A percentile compares a stretch with the other conserved stretches of the same genome.
phyloP scores from a whole-genome alignment of 2,113 vertebrate species.

The Marmota monax region DNA sequence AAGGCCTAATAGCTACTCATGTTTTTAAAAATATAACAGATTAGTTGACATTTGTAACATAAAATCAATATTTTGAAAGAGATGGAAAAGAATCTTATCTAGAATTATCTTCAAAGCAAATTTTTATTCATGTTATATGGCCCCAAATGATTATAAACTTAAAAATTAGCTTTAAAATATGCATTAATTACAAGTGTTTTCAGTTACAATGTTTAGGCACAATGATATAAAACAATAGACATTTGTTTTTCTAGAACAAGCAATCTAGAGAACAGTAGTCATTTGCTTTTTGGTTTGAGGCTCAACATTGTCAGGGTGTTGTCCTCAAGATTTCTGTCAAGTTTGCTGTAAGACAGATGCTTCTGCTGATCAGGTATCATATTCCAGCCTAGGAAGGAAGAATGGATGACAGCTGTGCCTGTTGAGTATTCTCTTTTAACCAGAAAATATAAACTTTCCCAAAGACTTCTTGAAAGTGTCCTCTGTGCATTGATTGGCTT shows the following conservation, averaged over 20 bases:
- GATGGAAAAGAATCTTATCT: not conserved
- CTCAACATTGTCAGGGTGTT: not conserved
- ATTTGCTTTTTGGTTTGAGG: not conserved
- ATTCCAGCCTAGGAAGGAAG: not conserved
- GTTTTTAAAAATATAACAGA: not conserved
- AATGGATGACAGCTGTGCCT: not conserved
- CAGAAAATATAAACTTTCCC: not conserved
- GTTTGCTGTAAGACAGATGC: not conserved
- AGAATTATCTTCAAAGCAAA: conserved; percentile 28
- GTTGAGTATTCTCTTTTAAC: conserved; percentile 10
- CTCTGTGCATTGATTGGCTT: not conserved
- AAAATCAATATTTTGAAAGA: conserved; percentile 27
- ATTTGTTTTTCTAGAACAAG: conserved; percentile 30
- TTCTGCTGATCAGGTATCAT: not conserved
- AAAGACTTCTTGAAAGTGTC: not conserved
- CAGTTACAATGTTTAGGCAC: not conserved
- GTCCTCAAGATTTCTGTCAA: not conserved
- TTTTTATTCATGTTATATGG: not conserved
- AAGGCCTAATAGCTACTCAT: conserved; percentile 5
- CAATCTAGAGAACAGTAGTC: not conserved
- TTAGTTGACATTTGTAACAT: conserved; percentile 34
- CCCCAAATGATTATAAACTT: not conserved
- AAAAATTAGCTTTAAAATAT: conserved; percentile 28
- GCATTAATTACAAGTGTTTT: conserved; percentile 1
- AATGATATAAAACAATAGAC: not conserved